Evolutionary conservation across 2,888 invertebrate species (phyloP).

Genomic region (Drosophila subsilvestris): DNA sequence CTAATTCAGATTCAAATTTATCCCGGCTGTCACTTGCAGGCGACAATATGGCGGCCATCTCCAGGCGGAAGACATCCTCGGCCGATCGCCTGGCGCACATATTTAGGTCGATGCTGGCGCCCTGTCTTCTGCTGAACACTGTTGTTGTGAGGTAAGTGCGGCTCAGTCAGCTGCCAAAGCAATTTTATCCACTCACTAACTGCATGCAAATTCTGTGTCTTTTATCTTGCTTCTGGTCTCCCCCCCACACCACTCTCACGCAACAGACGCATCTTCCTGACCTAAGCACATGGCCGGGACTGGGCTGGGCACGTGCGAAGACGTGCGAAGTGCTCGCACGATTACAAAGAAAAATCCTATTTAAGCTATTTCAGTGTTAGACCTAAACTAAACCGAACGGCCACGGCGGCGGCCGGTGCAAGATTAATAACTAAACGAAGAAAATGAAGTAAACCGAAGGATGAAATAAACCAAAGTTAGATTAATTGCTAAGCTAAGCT

Average conservation of each 20-base stretch:
- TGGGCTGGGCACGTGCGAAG: conserved; percentile 7
- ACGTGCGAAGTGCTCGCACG: conserved; percentile 28
- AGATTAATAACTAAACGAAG: conserved; percentile 41
- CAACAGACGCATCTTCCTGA: conserved; percentile 80
- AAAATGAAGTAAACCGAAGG: conserved; percentile 10
- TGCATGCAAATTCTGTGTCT: conserved; percentile 14
- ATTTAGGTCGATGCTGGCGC: conserved; percentile 83
- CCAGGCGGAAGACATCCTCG: conserved; percentile 89
- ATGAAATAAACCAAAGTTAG: conserved; percentile 46
- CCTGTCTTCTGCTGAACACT: conserved; percentile 83
- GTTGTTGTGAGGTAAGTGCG: conserved; percentile 82
- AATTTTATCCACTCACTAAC: not conserved
- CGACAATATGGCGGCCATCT: conserved; percentile 95
- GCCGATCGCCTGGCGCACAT: conserved; percentile 84
- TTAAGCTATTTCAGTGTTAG: conserved; percentile 79
- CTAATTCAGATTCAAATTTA: conserved; percentile 50
- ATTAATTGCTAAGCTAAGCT: conserved; percentile 62
- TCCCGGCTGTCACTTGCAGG: conserved; percentile 85
- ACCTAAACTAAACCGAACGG: conserved; percentile 47
- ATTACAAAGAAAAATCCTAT: conserved; percentile 64
- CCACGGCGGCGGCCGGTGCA: not conserved
- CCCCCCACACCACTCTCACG: conserved; percentile 4
- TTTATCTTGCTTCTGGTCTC: conserved; percentile 3
- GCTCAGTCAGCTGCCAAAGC: not conserved
- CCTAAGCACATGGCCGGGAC: conserved; percentile 70